phyloP scores from a whole-genome alignment of 2,888 invertebrate species.

The Lapara coniferarum region DNA sequence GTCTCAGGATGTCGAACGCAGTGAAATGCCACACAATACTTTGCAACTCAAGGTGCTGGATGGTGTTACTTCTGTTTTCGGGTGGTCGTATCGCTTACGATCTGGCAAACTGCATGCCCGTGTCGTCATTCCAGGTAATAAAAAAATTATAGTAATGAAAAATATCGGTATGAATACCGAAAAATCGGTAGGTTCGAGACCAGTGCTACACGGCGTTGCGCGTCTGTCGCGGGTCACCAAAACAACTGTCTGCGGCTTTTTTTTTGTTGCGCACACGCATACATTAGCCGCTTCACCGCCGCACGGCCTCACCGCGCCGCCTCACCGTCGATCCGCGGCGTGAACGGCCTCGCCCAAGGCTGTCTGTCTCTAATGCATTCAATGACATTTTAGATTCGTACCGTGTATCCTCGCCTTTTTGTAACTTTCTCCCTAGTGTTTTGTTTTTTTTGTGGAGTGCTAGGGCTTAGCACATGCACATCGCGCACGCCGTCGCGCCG shows the following conservation, averaged over 20 bases:
- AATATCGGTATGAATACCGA: too few species aligned
- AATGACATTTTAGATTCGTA: slow-evolving; percentile 38
- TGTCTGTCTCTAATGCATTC: slow-evolving; percentile 54
- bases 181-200: too few species aligned
- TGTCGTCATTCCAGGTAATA: too few species aligned
- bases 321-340: slow-evolving; percentile 37
- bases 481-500: background rate
- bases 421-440: background rate
- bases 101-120: too few species aligned
- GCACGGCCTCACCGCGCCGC: background rate
- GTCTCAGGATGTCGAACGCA: too few species aligned
- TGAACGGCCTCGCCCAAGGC: slow-evolving; percentile 67
- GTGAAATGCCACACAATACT: too few species aligned
- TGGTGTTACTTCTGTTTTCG: too few species aligned
- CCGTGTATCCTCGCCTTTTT: background rate
- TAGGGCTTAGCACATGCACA: background rate
- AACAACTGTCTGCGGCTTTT: slow-evolving; percentile 36
- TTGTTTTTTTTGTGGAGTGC: background rate
- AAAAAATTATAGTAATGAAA: too few species aligned
- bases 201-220: background rate
- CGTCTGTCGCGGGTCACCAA: slow-evolving; percentile 30
- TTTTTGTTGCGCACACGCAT: slow-evolving; percentile 57
- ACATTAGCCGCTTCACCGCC: slow-evolving; percentile 41
- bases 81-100: too few species aligned
- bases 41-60: too few species aligned